Evolutionary conservation across 1,140 invertebrate species (phyloP).

Genomic region (Ceratoteleas bidentatus): DNA sequence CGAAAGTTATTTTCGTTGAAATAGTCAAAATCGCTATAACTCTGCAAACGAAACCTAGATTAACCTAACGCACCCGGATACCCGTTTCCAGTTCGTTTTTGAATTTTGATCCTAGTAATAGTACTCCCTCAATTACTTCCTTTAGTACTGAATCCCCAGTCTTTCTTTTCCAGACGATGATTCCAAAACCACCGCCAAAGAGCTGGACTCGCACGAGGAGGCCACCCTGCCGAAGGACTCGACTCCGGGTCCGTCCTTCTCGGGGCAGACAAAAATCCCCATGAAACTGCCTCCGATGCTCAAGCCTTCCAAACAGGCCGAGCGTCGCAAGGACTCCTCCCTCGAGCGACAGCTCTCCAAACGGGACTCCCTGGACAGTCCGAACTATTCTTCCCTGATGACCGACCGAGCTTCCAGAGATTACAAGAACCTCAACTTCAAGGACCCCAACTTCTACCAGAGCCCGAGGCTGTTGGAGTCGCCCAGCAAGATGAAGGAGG

Average conservation of each 20-base stretch:
- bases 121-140: too few species aligned
- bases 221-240: conserved; percentile 70
- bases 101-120: too few species aligned
- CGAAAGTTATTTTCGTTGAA: too few species aligned
- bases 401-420: conserved; percentile 74
- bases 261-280: conserved; percentile 72
- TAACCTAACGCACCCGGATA: too few species aligned
- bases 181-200: conserved; percentile 80
- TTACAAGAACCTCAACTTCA: conserved; percentile 77
- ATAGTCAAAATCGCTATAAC: too few species aligned
- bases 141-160: not conserved
- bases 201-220: conserved; percentile 81
- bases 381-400: conserved; percentile 57
- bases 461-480: conserved; percentile 71
- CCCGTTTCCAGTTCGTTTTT: too few species aligned
- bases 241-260: conserved; percentile 37
- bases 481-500: conserved; percentile 70
- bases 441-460: conserved; percentile 77
- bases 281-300: conserved; percentile 74
- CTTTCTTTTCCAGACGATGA: conserved; percentile 77
- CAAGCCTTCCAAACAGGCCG: conserved; percentile 40
- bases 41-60: too few species aligned
- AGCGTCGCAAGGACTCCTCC: conserved; percentile 67
- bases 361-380: conserved; percentile 71
- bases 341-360: conserved; percentile 48